Conservation (phyloP, 2,113 vertebrate genomes). For the Fregetta grallaria region DNA sequence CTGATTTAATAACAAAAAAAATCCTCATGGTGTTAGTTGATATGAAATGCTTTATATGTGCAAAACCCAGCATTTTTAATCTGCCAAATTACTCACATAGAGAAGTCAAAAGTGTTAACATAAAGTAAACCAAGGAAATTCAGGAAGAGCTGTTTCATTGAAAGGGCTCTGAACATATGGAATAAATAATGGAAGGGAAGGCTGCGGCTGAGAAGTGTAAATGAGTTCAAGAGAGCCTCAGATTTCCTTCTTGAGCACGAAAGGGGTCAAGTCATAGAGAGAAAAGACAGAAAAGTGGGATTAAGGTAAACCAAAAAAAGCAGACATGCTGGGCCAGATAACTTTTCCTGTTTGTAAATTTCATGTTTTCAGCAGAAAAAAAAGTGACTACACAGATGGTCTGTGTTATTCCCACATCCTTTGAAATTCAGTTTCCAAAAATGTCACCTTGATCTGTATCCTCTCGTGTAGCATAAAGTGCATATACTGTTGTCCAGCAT, state of each 20-base stretch:
- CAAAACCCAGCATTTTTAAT: background rate
- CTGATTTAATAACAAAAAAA: background rate
- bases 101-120: background rate
- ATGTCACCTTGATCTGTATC: slow-evolving; percentile 35
- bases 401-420: slow-evolving; percentile 47
- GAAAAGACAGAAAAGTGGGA: slow-evolving; percentile 4
- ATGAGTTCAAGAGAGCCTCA: background rate
- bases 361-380: background rate
- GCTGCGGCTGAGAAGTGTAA: background rate
- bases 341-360: slow-evolving; percentile 26
- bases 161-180: background rate
- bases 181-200: background rate
- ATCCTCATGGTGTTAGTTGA: background rate
- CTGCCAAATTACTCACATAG: background rate
- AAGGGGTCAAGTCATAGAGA: background rate
- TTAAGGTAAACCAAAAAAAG: slow-evolving; percentile 18
- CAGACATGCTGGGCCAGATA: background rate
- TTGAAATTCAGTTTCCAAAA: slow-evolving; percentile 46
- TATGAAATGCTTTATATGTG: background rate
- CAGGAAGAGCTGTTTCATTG: background rate
- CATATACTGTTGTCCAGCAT: background rate
- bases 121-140: background rate
- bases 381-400: slow-evolving; percentile 35
- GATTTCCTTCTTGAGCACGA: background rate
- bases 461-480: slow-evolving; percentile 5